Conservation (phyloP, 2,113 vertebrate genomes). For the Dromiciops gliroides region DNA sequence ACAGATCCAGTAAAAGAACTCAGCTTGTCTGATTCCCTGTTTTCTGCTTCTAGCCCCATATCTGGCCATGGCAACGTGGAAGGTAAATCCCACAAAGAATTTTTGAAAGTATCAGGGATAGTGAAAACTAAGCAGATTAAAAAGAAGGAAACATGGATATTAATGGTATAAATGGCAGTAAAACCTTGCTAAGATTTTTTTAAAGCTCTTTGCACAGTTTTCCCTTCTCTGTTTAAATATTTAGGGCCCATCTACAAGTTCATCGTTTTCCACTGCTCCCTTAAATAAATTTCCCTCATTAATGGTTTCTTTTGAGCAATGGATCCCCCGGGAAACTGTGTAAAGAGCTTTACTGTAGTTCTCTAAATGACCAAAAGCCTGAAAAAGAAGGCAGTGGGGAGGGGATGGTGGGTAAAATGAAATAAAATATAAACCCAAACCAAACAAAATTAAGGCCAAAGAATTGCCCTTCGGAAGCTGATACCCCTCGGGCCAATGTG, state of each 20-base stretch:
- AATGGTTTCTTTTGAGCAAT: conserved; percentile 32
- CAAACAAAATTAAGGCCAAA: not conserved
- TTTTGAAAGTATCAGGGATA: not conserved
- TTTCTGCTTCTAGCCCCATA: not conserved
- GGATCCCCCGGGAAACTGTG: not conserved
- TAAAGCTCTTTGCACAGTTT: not conserved
- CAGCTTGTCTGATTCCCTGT: not conserved
- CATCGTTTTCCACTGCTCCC: conserved; percentile 23
- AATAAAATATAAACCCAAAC: not conserved
- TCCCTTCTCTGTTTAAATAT: not conserved
- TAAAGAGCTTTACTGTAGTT: conserved; percentile 18
- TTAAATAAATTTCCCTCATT: conserved; percentile 48
- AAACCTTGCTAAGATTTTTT: not conserved
- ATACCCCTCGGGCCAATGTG: conserved; percentile 36
- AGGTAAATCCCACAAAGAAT: not conserved
- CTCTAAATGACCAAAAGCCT: conserved; percentile 6
- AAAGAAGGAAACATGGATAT: not conserved
- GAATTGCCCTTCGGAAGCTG: not conserved
- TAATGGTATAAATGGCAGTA: not conserved
- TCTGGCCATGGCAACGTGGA: not conserved
- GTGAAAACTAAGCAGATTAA: not conserved
- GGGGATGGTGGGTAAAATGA: not conserved
- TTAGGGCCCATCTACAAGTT: not conserved
- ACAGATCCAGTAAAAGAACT: not conserved
- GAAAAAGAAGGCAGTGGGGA: not conserved